These are phyloP conservation scores for Ylistrum balloti DNA, from an alignment of 1,140 invertebrate species.

Conservation along the genomic window DNA sequence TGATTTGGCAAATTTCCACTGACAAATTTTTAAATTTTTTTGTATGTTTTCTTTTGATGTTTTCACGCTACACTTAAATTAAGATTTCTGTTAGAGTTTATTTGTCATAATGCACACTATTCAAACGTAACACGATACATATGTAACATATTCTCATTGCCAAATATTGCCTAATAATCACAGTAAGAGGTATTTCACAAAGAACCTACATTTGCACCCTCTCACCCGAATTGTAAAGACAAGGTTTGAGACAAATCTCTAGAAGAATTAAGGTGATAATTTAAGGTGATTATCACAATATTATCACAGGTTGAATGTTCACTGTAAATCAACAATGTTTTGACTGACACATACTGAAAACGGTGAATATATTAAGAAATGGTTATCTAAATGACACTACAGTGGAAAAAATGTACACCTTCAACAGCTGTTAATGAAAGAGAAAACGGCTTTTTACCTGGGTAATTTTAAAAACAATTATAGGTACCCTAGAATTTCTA, in stretches of 20 bases:
- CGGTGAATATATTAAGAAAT: too few species aligned
- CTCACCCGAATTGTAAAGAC: background rate
- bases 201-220: background rate
- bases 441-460: too few species aligned
- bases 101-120: constrained; percentile 29
- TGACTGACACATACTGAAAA: too few species aligned
- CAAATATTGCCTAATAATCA: constrained; percentile 10
- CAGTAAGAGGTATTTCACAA: background rate
- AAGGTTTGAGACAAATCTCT: background rate
- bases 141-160: constrained; percentile 28
- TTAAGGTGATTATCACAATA: background rate
- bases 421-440: too few species aligned
- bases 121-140: constrained; percentile 2
- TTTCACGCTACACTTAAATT: constrained; percentile 39
- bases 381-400: too few species aligned
- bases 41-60: constrained; percentile 32
- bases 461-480: too few species aligned
- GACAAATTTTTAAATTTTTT: constrained; percentile 15
- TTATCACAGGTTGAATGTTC: too few species aligned
- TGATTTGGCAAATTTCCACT: constrained; percentile 20
- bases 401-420: too few species aligned
- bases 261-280: too few species aligned
- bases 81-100: constrained; percentile 7
- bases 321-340: too few species aligned
- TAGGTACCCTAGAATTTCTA: too few species aligned